Evolutionary conservation across 2,797 vertebrate genomes (phyloP), one percentile per base, ranked within the genome.

Genomic region (Leptoclinus maculatus): DNA sequence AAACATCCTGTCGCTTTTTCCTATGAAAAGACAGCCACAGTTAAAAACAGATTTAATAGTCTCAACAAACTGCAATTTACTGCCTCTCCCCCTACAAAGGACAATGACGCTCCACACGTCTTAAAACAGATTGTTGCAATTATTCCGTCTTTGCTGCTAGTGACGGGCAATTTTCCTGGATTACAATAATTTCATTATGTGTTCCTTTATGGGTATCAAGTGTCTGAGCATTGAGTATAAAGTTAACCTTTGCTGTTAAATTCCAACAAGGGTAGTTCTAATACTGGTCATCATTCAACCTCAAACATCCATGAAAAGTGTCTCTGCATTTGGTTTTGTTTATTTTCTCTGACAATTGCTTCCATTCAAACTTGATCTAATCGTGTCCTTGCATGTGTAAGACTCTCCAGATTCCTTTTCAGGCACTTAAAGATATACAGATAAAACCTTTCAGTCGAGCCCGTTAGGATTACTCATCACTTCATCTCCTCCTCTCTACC

Each of bases 391-490:
- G 17, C 27, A 68, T 67, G 21, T 10, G 2, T 21, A 56, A 45
- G 49, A 59, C 19, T 71, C 34, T 67, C 8, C 1, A 27, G 11
- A 53, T 70, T 62, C 21, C 27, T 57, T 58, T 70, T 47, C 23
- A 36, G 57, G 5, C 7, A 29, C 32, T 56, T 56, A 39, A 16
- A 73, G 25, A 67, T 23, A 53, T 12, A 70, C 19, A 23, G 12
- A 67, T 64, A 39, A 70, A 70, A 57, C 5, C 54, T 56, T 47
- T 72, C 29, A 34, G 39, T 65, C 39, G 13, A 62, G 59, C 13
- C 25, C 5, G 39, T 43, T 73, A 39, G 19, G 62, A 67, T 67
- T 71, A 58, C 57, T 79, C 47, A 54, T 77, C 43, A 66, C 29
- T 47, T 77, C 16, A 16, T 64, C 7, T 4, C 27, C 19, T 51